Evolutionary conservation across 2,797 vertebrate species (phyloP).

Genomic region (Neostethus bicornis): DNA sequence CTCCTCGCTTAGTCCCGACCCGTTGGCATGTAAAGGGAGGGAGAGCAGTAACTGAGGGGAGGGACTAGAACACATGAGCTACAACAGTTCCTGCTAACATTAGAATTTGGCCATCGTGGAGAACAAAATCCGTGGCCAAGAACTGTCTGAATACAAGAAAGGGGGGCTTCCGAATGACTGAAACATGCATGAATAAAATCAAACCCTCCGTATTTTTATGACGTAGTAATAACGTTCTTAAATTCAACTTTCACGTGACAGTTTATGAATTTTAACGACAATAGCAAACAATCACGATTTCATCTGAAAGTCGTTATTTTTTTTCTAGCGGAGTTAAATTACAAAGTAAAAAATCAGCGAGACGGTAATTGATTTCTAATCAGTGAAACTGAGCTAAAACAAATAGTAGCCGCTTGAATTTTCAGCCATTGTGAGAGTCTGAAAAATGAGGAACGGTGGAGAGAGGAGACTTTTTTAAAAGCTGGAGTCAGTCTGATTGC

Average conservation of each 20-base stretch:
- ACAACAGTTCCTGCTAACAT: too few relatives aligned
- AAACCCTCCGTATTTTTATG: too few relatives aligned
- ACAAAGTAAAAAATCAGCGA: constrained; percentile 59
- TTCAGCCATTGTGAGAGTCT: constrained; percentile 53
- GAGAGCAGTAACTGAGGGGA: too few relatives aligned
- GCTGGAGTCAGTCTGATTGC: constrained; percentile 74
- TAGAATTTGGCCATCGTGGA: too few relatives aligned
- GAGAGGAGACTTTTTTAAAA: constrained; percentile 66
- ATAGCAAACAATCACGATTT: not conserved
- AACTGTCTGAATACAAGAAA: too few relatives aligned
- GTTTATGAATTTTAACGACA: not conserved
- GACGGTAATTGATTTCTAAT: constrained; percentile 69
- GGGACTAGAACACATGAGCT: too few relatives aligned
- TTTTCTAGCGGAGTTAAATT: constrained; percentile 48
- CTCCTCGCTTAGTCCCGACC: too few relatives aligned
- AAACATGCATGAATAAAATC: too few relatives aligned
- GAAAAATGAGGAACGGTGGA: constrained; percentile 63
- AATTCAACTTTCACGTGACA: not conserved
- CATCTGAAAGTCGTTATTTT: constrained; percentile 18
- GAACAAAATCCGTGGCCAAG: too few relatives aligned
- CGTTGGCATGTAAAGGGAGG: too few relatives aligned
- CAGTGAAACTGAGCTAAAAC: constrained; percentile 51
- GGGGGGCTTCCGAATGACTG: too few relatives aligned
- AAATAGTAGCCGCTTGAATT: constrained; percentile 44
- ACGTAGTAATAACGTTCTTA: too few relatives aligned